Evolutionary conservation across 2,113 vertebrate genomes (phyloP).

Genomic region (Catharus bicknelli): DNA sequence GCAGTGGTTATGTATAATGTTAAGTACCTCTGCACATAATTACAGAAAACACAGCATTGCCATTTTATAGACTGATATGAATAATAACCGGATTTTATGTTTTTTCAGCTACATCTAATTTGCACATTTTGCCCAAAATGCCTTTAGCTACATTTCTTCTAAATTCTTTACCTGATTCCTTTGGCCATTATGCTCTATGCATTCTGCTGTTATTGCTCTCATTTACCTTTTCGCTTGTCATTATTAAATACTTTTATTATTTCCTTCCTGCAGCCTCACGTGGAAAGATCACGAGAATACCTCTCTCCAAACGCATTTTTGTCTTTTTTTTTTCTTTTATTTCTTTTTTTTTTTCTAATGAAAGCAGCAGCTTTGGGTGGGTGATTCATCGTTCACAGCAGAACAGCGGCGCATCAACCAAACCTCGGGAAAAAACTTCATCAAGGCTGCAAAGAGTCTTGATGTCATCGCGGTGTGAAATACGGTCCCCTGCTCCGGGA

Average conservation of each 20-base stretch:
- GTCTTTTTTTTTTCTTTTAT: not conserved
- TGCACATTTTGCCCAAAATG: not conserved
- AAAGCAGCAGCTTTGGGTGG: not conserved
- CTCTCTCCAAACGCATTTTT: rapidly evolving
- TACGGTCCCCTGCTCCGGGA: rapidly evolving
- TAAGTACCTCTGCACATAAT: not conserved
- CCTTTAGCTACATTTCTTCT: not conserved
- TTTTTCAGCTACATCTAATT: not conserved
- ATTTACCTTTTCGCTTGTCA: not conserved
- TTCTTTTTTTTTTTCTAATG: not conserved
- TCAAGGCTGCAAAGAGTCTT: not conserved
- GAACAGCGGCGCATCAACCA: rapidly evolving
- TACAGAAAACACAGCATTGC: not conserved
- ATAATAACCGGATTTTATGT: not conserved
- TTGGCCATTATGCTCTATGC: not conserved
- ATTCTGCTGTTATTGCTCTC: not conserved
- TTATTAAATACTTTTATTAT: not conserved
- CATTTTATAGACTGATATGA: not conserved
- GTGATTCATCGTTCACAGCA: rapidly evolving
- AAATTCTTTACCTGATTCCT: not conserved
- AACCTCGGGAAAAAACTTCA: rapidly evolving
- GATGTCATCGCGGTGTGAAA: rapidly evolving
- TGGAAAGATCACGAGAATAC: rapidly evolving
- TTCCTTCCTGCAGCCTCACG: not conserved
- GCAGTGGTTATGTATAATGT: not conserved